Evolutionary conservation across 2,113 vertebrate genomes (phyloP).

Genomic region (Sphaerodactylus townsendi): DNA sequence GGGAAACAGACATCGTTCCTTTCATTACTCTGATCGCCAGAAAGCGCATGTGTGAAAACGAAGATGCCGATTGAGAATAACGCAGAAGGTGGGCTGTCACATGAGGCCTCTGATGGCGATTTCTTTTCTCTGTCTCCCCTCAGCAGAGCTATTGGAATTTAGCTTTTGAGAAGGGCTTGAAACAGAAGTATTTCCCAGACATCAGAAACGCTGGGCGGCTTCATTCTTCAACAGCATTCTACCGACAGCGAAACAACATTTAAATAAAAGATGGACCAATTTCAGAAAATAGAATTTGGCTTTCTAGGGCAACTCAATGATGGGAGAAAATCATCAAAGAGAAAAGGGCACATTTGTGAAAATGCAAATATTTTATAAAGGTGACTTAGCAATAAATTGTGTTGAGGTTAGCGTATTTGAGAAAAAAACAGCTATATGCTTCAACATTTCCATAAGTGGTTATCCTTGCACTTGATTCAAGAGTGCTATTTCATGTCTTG

Average conservation of each 20-base stretch:
- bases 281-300: not conserved
- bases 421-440: not conserved
- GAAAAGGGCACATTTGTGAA: not conserved
- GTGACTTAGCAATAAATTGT: not conserved
- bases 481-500: not conserved
- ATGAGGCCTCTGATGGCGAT: constrained; percentile 57
- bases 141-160: not conserved
- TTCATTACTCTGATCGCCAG: constrained; percentile 69
- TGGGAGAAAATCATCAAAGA: too few relatives aligned
- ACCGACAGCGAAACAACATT: too few relatives aligned
- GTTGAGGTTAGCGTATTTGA: not conserved
- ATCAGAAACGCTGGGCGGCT: not conserved
- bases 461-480: not conserved
- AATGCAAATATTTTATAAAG: not conserved
- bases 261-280: not conserved
- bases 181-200: not conserved
- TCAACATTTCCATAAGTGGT: not conserved
- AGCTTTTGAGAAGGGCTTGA: not conserved
- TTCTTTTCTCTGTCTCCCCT: constrained; percentile 19
- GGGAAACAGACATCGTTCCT: constrained; percentile 72
- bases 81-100: constrained; percentile 61
- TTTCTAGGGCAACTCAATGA: not conserved
- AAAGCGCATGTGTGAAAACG: constrained; percentile 72
- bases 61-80: constrained; percentile 63
- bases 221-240: not conserved